Base-by-base conservation (phyloP, 1,140 invertebrate genomes). In the Triops cancriformis region DNA sequence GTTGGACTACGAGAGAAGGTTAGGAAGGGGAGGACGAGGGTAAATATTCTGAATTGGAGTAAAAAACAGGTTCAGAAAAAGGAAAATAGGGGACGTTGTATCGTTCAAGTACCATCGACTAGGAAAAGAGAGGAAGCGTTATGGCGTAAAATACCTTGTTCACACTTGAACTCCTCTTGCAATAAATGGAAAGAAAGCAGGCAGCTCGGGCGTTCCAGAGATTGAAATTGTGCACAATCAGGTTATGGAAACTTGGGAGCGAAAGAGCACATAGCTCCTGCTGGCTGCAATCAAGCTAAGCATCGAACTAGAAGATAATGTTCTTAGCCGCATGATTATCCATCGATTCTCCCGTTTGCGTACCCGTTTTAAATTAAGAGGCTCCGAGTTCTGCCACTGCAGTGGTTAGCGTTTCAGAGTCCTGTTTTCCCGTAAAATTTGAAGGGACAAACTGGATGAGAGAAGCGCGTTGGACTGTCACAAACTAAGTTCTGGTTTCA, bases 201-300 rank as follows among this genome's bases (percentile, higher is more conserved):
- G 51, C 51, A 64, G 51, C 51, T 23, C n/a, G 51, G 23, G 51
- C 51, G 14, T 14, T 18, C 51, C 51, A 64, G 51, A 64, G 51
- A 64, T 64, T 64, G 51, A 64, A 64, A 64, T 64, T 64, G 51
- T 64, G 51, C 51, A 64, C 51, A 64, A 64, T 64, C 51, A 64
- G 51, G 51, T 64, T 64, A 64, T 64, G 51, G 51, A 64, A 23
- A 64, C 51, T 64, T 64, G 51, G 51, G 51, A 23, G 51, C 23
- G 51, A 64, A 64, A 64, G 10, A 64, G 51, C 51, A 6, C 14
- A 64, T 64, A 64, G 51, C 51, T 64, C 10, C 10, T 64, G 51
- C 14, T 18, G 23, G 18, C 51, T 23, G 23, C 51, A 64, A 64
- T 64, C 51, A 64, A 64, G 51, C 51, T 64, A 64, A 64, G 51